Evolutionary conservation across 2,113 vertebrate genomes (phyloP).

Genomic region (Echinops telfairi): DNA sequence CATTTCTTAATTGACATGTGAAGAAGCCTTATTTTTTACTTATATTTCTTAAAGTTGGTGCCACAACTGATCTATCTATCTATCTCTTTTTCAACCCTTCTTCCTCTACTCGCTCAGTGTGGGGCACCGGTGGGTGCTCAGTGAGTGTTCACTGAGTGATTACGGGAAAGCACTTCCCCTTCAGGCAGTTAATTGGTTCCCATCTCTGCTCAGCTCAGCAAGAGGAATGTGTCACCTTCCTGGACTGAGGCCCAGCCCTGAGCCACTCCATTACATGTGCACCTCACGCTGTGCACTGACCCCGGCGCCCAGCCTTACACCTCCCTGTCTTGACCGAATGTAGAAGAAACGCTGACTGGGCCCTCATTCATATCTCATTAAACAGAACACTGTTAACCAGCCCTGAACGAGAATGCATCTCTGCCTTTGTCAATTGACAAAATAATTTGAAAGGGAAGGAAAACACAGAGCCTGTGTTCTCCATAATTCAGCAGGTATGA

Average conservation of each 20-base stretch:
- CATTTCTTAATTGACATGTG: background rate
- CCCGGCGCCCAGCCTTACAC: accelerated
- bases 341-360: accelerated
- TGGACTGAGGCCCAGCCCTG: accelerated
- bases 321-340: accelerated
- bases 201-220: background rate
- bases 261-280: accelerated
- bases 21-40: background rate
- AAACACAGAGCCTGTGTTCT: background rate
- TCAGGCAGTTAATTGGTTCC: background rate
- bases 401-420: background rate
- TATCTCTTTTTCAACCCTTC: background rate
- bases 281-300: background rate
- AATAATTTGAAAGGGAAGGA: background rate
- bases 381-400: background rate
- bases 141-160: background rate
- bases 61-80: background rate
- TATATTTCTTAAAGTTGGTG: background rate
- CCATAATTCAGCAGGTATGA: too few species aligned
- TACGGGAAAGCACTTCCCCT: background rate
- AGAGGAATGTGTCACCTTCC: accelerated
- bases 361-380: background rate
- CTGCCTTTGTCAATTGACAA: constrained; percentile 19
- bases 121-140: background rate
- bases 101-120: background rate